Percentiles rank a stretch among this genome's conserved stretches.
Conservation (phyloP, 2,113 vertebrate genomes). For the Ancistrus triradiatus region DNA sequence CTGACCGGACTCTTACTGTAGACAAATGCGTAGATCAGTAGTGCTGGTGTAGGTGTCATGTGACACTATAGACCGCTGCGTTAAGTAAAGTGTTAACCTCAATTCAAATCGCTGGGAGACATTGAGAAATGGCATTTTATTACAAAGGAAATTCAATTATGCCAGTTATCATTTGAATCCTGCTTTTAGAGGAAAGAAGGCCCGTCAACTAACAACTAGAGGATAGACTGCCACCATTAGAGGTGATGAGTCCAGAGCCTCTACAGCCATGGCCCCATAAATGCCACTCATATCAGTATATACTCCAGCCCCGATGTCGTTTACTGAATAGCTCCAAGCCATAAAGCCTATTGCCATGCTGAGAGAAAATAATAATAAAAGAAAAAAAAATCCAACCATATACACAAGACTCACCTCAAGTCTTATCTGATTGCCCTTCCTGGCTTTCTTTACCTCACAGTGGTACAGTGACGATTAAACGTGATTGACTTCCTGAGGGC, state of each 20-base stretch:
- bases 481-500: too few relatives aligned
- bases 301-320: background rate
- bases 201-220: background rate
- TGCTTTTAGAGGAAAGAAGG: too few relatives aligned
- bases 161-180: too few relatives aligned
- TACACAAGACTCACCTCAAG: conserved; percentile 3
- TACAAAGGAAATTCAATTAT: too few relatives aligned
- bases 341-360: background rate
- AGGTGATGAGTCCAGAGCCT: background rate
- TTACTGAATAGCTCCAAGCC: conserved; percentile 1
- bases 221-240: background rate
- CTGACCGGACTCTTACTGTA: too few relatives aligned
- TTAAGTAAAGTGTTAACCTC: too few relatives aligned
- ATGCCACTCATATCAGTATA: conserved; percentile 1
- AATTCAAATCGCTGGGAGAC: too few relatives aligned
- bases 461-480: too few relatives aligned
- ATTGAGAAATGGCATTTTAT: too few relatives aligned
- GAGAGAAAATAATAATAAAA: background rate
- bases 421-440: conserved; percentile 20
- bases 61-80: too few relatives aligned
- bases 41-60: too few relatives aligned
- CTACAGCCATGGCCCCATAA: background rate
- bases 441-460: background rate
- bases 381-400: background rate
- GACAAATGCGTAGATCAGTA: too few relatives aligned